A percentile compares a stretch with the other conserved stretches of the same genome.
Evolutionary conservation across 1,140 invertebrate genomes (phyloP).

Genomic region (Drosophila melanogaster): DNA sequence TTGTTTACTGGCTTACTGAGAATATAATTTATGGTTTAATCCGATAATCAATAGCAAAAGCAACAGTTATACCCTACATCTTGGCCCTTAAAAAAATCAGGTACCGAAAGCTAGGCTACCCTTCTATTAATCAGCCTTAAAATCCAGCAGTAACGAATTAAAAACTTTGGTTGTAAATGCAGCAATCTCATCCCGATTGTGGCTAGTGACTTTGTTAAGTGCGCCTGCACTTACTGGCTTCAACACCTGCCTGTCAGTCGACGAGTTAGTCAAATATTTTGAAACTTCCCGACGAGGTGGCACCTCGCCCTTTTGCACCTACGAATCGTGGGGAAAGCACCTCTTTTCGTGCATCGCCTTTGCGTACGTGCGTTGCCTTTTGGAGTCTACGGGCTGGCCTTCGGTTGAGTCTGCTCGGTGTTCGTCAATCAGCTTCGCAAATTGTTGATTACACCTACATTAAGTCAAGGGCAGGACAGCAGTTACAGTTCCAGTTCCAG

Average conservation of each 20-base stretch:
- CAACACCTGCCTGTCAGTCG: not conserved
- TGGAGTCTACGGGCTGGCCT: constrained; percentile 11
- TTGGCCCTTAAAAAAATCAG: no score
- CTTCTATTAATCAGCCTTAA: no score
- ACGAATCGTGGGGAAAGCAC: not conserved
- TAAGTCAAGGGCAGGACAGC: constrained; percentile 76
- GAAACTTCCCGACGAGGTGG: constrained; percentile 11
- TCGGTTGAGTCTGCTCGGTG: constrained; percentile 28
- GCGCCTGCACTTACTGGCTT: not conserved
- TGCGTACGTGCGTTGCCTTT: constrained; percentile 32
- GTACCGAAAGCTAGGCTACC: no score
- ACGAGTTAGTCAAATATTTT: constrained; percentile 28
- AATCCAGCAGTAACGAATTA: not conserved
- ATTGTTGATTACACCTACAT: constrained; percentile 81
- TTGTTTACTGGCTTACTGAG: no score
- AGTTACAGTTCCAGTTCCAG: constrained; percentile 59
- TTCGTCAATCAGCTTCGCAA: constrained; percentile 81
- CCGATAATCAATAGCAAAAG: no score
- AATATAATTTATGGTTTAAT: no score
- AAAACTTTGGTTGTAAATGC: not conserved
- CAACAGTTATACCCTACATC: no score
- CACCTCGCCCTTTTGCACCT: constrained; percentile 1
- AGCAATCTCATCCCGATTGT: not conserved
- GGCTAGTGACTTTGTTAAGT: not conserved
- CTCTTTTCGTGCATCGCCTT: constrained; percentile 17